Conservation (phyloP, 1,140 invertebrate genomes). For the Pinna nobilis region DNA sequence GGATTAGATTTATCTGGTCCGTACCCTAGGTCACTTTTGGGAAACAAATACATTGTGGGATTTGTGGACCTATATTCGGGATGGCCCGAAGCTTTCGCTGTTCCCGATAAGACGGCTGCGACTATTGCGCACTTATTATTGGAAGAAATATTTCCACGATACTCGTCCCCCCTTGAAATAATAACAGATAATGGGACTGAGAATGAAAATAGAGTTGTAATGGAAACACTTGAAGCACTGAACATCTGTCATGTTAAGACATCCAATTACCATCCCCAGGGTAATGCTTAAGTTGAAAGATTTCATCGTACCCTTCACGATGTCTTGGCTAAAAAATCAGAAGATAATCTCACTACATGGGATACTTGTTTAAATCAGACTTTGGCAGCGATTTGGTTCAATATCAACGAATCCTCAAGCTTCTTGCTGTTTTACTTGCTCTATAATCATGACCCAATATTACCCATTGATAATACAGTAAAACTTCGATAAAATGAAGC, state of each 20-base stretch:
- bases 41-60: conserved; percentile 31
- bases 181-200: conserved; percentile 28
- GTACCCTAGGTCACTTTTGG: conserved; percentile 26
- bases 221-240: too few relatives aligned
- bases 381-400: conserved; percentile 29
- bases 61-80: conserved; percentile 34
- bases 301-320: conserved; percentile 31
- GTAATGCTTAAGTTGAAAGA: conserved; percentile 29
- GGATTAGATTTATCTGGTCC: conserved; percentile 27
- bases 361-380: conserved; percentile 23
- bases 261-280: conserved; percentile 21
- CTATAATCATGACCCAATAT: conserved; percentile 25
- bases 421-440: conserved; percentile 30
- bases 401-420: conserved; percentile 18
- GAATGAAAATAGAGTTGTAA: conserved; percentile 16
- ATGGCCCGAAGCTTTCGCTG: conserved; percentile 32
- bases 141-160: conserved; percentile 14
- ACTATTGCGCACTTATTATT: conserved; percentile 20
- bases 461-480: conserved; percentile 39
- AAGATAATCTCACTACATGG: conserved; percentile 5
- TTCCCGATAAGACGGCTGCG: conserved; percentile 31
- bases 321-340: conserved; percentile 18
- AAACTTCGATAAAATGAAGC: too few relatives aligned
- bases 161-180: background rate
- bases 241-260: conserved; percentile 21